Conservation (phyloP, 2,113 vertebrate genomes). For the Cebus imitator region DNA sequence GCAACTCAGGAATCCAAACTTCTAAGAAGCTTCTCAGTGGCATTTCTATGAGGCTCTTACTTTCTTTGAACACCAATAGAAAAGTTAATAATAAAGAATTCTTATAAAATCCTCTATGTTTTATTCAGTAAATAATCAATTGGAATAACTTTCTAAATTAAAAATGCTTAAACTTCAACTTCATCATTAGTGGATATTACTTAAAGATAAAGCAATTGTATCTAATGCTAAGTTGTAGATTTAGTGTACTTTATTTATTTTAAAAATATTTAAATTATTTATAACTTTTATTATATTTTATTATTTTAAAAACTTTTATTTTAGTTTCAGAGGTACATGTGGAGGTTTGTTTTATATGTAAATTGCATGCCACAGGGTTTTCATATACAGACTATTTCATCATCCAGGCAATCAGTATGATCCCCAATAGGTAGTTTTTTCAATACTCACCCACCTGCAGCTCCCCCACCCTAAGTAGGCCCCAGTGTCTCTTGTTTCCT, state of each 20-base stretch:
- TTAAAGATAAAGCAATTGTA: not conserved
- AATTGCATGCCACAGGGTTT: too few relatives aligned
- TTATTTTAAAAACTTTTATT: too few relatives aligned
- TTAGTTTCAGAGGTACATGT: too few relatives aligned
- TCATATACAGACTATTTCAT: too few relatives aligned
- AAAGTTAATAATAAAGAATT: not conserved
- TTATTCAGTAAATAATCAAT: not conserved
- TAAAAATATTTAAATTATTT: not conserved
- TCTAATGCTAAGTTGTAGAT: not conserved
- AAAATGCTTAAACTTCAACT: not conserved
- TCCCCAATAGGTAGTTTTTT: too few relatives aligned
- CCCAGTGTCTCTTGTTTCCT: too few relatives aligned
- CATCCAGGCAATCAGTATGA: too few relatives aligned
- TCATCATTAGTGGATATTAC: not conserved
- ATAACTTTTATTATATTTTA: too few relatives aligned
- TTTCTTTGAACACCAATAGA: not conserved
- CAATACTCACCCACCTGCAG: too few relatives aligned
- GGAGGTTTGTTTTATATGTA: too few relatives aligned
- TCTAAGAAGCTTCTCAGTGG: not conserved
- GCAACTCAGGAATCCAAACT: not conserved
- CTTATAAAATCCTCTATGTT: not conserved
- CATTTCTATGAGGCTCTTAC: not conserved
- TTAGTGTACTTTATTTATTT: not conserved
- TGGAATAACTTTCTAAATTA: not conserved
- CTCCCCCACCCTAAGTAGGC: too few relatives aligned